phyloP scores from a whole-genome alignment of 2,888 invertebrate genomes.

The Ligdia adustata region DNA sequence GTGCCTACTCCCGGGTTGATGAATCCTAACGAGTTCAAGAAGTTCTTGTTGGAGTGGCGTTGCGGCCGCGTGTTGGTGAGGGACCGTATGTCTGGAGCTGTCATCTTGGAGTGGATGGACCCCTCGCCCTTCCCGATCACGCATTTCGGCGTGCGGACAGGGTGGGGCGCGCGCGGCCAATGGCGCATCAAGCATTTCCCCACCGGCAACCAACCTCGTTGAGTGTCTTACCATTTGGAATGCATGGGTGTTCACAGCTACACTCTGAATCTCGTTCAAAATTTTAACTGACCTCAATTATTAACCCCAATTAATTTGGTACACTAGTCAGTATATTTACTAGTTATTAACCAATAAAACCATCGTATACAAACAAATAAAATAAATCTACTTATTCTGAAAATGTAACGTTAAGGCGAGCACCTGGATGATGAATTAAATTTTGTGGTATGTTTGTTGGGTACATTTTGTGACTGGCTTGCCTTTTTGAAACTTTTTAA shows the following conservation, averaged over 20 bases:
- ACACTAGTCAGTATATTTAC: conserved; percentile 27
- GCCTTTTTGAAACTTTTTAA: conserved; percentile 25
- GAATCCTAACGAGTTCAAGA: conserved; percentile 81
- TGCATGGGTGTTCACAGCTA: conserved; percentile 63
- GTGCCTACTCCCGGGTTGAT: conserved; percentile 84
- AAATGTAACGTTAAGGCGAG: conserved; percentile 24
- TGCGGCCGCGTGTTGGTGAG: conserved; percentile 80
- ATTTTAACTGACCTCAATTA: conserved; percentile 34
- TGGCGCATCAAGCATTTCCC: conserved; percentile 83
- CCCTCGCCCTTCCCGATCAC: conserved; percentile 84
- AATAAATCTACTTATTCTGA: conserved; percentile 24
- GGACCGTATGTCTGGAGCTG: conserved; percentile 71
- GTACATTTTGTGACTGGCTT: conserved; percentile 71
- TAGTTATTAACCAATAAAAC: conserved; percentile 37
- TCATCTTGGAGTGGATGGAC: conserved; percentile 85
- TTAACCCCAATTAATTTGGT: conserved; percentile 27
- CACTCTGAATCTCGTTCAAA: conserved; percentile 30
- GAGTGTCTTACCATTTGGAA: conserved; percentile 56
- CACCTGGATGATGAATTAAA: conserved; percentile 49
- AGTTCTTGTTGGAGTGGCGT: conserved; percentile 83
- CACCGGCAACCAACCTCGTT: conserved; percentile 59
- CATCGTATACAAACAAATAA: conserved; percentile 17
- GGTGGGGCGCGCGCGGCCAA: conserved; percentile 86
- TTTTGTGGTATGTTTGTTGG: conserved; percentile 77
- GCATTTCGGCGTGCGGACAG: conserved; percentile 86